A percentile compares a stretch with the other conserved stretches of the same genome.
Evolutionary conservation across 2,797 vertebrate species (phyloP).

Genomic region (Chaetophractus vellerosus): DNA sequence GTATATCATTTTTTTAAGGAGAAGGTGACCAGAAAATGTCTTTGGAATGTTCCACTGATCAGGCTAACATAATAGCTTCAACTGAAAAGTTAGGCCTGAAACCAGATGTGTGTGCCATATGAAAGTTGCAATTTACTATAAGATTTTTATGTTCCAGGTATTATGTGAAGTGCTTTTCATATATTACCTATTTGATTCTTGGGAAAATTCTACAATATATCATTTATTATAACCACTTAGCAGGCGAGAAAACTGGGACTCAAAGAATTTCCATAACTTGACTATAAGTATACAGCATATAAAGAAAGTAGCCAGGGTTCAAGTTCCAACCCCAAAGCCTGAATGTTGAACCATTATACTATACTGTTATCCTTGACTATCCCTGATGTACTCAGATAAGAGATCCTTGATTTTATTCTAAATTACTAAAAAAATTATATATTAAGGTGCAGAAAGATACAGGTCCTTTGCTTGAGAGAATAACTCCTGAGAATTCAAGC

Average conservation of each 20-base stretch:
- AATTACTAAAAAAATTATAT: conserved; percentile 38
- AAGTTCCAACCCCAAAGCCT: neutral
- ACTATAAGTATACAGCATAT: neutral
- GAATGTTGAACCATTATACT: neutral
- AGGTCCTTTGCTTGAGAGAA: neutral
- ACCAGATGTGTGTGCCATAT: neutral
- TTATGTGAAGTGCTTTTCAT: neutral
- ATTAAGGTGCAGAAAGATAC: conserved; percentile 1
- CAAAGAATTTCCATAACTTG: conserved; percentile 30
- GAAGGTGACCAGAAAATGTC: neutral
- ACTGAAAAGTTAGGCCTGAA: neutral
- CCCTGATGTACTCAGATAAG: neutral
- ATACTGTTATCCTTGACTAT: neutral
- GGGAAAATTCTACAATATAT: neutral
- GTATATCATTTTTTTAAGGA: neutral
- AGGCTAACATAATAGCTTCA: neutral
- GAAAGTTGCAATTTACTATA: neutral
- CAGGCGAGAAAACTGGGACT: conserved; percentile 10
- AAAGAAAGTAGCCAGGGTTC: neutral
- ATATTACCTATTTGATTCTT: conserved; percentile 17
- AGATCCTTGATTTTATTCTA: conserved; percentile 27
- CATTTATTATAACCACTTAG: neutral
- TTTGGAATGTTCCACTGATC: neutral
- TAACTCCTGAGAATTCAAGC: conserved; percentile 1
- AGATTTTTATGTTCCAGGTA: neutral